Conservation (phyloP, 2,797 vertebrate species). For the Darevskia mixta region DNA sequence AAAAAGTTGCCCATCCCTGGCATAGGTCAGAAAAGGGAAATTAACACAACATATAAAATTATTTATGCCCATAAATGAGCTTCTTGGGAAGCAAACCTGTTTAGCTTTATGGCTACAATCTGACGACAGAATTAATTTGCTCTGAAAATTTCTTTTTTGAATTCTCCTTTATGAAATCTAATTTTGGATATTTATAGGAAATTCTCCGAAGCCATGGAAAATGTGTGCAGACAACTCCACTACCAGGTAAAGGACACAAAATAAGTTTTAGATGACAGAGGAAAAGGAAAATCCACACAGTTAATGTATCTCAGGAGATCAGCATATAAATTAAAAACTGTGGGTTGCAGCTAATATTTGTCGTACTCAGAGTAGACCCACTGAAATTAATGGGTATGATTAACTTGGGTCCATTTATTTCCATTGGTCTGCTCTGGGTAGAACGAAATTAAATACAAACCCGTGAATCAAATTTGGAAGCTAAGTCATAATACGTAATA, state of each 20-base stretch:
- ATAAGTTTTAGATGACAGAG: too few relatives aligned
- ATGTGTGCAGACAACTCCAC: background rate
- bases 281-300: background rate
- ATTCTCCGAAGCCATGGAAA: background rate
- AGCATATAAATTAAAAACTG: background rate
- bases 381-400: background rate
- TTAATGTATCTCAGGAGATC: background rate
- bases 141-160: background rate
- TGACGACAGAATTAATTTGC: background rate
- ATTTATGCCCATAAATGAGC: background rate
- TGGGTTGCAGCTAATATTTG: background rate
- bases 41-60: background rate
- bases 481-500: background rate
- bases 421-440: too few relatives aligned
- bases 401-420: background rate
- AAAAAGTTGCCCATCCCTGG: too few relatives aligned
- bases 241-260: background rate
- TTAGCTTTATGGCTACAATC: background rate
- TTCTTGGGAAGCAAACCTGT: background rate
- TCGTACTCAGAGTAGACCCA: too few relatives aligned
- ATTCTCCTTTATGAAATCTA: background rate
- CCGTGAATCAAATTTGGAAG: background rate
- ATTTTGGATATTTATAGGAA: background rate
- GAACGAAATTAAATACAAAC: too few relatives aligned
- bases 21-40: background rate